Base-by-base conservation (phyloP, 2,113 vertebrate genomes). In the Lycaon pictus region DNA sequence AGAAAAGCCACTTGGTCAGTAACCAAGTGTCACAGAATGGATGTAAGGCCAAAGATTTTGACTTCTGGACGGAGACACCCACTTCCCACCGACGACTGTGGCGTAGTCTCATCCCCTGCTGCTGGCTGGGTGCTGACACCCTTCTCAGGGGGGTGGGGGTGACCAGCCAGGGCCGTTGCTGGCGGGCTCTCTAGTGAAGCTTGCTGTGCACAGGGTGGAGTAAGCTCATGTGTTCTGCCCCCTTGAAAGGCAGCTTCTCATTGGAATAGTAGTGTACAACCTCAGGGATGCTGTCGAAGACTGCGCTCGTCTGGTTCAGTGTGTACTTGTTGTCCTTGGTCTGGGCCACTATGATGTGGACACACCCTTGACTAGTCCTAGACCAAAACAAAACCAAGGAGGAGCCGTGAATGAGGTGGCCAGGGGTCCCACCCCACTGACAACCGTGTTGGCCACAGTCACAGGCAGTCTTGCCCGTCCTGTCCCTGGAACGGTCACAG, bases 301-400 rank as follows among this genome's bases (percentile, higher is more conserved):
- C 99, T 0, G 99, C 99, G 43, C 99, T 99, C 4, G 99, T 99
- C 98, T 99, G 99, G 97, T 99, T 98, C 97, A 99, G 99, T 0
- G 99, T 99, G 98, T 99, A 99, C 87, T 99, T 99, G 97, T 97
- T 99, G 97, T 99, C 99, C 95, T 99, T 99, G 60, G 99, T 99
- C 98, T 99, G 99, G 10, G 99, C 99, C 98, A 99, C 99, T 11
- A 99, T 99, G 99, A 99, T 99, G 98, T 99, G 99, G 65, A 99
- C 99, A 7, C 99, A 99, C 35, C 99, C 99, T 96, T 99, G 99
- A 96, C 99, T 99, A 56, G 99, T 99, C 98, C 99, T 99, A 97
- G 51, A 37, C 92, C 7, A 90, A 84, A 88, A 43, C 79, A 58
- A 83, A 96, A 25, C 5, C 20, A 86, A 72, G 15, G 58, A 48